Conservation (phyloP, 2,113 vertebrate species). For the Pelodiscus sinensis region DNA sequence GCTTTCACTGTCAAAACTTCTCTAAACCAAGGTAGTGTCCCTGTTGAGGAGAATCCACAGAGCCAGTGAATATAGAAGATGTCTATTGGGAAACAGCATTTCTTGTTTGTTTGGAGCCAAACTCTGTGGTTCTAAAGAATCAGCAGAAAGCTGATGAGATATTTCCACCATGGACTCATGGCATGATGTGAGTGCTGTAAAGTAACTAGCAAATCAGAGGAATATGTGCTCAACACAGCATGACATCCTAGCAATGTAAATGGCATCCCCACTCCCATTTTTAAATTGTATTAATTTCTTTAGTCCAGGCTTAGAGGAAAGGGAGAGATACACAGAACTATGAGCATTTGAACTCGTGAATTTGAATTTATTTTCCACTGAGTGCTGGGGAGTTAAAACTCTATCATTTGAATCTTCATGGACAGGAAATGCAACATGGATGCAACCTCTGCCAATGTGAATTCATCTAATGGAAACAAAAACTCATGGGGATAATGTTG, state of each 20-base stretch:
- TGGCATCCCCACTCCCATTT: background rate
- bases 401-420: background rate
- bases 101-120: background rate
- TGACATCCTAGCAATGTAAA: background rate
- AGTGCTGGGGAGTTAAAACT: background rate
- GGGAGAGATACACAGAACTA: background rate
- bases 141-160: background rate
- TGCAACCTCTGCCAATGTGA: background rate
- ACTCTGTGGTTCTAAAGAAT: background rate
- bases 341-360: background rate
- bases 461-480: background rate
- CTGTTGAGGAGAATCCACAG: accelerated
- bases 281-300: background rate
- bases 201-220: background rate
- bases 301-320: background rate
- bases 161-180: background rate
- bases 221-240: background rate
- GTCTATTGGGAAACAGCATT: background rate
- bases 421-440: background rate
- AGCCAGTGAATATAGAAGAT: background rate
- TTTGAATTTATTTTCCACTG: background rate
- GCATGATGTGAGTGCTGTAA: background rate
- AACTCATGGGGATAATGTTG: background rate
- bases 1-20: background rate
- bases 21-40: background rate